These are phyloP conservation scores for Motacilla alba DNA, from an alignment of 2,113 vertebrate species.

Conservation along the genomic window DNA sequence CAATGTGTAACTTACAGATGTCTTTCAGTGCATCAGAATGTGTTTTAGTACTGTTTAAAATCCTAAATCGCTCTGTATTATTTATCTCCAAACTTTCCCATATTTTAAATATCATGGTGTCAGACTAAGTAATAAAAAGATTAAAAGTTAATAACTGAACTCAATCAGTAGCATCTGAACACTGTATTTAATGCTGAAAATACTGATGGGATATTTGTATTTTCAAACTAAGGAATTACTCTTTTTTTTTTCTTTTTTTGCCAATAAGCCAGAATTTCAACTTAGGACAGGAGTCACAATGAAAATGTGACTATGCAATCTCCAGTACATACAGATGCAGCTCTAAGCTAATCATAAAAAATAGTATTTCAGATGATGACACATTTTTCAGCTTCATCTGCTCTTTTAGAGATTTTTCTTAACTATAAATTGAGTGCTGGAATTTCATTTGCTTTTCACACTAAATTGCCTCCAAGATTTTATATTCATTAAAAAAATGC, in stretches of 20 bases:
- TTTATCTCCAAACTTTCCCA: conserved; percentile 63
- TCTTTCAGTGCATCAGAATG: conserved; percentile 67
- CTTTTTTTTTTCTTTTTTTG: not conserved
- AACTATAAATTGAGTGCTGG: conserved; percentile 13
- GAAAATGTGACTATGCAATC: not conserved
- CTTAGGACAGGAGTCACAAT: not conserved
- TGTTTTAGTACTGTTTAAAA: conserved; percentile 69
- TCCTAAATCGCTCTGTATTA: conserved; percentile 65
- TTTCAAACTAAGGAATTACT: conserved; percentile 5
- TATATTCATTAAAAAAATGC: conserved; percentile 41
- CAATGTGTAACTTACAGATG: conserved; percentile 72
- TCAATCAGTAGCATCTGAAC: conserved; percentile 8
- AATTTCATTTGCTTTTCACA: conserved; percentile 59
- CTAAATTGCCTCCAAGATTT: conserved; percentile 45
- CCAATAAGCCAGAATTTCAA: not conserved
- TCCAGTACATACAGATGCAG: not conserved
- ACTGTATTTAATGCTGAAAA: conserved; percentile 37
- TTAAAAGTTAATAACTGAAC: conserved; percentile 67
- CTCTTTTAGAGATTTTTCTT: conserved; percentile 51
- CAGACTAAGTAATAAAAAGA: conserved; percentile 70
- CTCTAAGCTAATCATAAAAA: conserved; percentile 2
- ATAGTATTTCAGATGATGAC: conserved; percentile 22
- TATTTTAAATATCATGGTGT: conserved; percentile 70
- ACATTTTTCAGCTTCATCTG: conserved; percentile 51
- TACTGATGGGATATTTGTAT: not conserved